Base-by-base conservation (phyloP, 1,140 invertebrate genomes). In the Frieseomelitta varia region DNA sequence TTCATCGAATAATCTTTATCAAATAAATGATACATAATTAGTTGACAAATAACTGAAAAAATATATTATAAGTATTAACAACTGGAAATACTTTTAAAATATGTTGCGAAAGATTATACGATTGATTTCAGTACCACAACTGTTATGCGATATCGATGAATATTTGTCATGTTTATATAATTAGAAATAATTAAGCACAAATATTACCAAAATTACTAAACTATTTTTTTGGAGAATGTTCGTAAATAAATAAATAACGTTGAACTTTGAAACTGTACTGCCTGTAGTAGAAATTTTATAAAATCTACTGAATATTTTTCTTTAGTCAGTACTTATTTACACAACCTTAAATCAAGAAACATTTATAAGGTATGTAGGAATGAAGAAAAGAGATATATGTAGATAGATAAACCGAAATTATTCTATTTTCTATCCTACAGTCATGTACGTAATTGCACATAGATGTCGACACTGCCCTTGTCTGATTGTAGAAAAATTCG, bases 391-490 rank as follows among this genome's bases (percentile, higher is more conserved):
- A 47, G 39, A 19, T 61, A 47, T 76, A 65, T 0, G 27, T 76
- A 56, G n/a, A 34, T 34, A 21, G 3, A 19, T 4, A 71, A 71
- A 17, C 15, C 8, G 10, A 53, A 72, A 24, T n/a, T 53, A 27
- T 27, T 73, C 1, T n/a, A 10, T 34, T 34, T 34, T n/a, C 30
- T n/a, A 34, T 30, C 15, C 14, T 34, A 58, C 6, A 58, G 1
- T 58, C n/a, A 17, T 24, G 12, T 8, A 10, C 21, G 24, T 24
- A 34, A 3, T 17, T 34, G 14, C 21, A 0, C 4, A 58, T 14
- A 75, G 73, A 75, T 75, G 73, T 75, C 73, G 73, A 58, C 30
- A 39, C 21, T 34, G 53, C 14, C 34, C 21, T 75, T 15, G 8
- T 58, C 53, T 21, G 24, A 75, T 14, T 15, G 0, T 21, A n/a